Conservation (phyloP, 2,113 vertebrate genomes). For the Pitta sordida region DNA sequence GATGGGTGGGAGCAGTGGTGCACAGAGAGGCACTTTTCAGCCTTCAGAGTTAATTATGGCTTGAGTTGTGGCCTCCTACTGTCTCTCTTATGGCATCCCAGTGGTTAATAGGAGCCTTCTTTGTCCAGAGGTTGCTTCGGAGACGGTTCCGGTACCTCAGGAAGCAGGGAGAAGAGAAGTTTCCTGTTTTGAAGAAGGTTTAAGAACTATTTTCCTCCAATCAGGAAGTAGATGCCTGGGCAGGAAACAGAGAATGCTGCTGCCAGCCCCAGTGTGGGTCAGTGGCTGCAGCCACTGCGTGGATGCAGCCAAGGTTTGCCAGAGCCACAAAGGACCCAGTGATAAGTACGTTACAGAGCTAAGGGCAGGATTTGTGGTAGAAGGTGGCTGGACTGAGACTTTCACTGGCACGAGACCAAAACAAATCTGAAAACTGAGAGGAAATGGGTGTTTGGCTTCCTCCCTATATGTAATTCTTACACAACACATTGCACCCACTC, state of each 20-base stretch:
- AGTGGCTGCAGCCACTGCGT: neutral
- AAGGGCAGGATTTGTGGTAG: conserved; percentile 18
- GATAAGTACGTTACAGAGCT: neutral
- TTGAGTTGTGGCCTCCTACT: neutral
- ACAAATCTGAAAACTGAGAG: conserved; percentile 43
- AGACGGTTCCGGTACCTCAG: conserved; percentile 93
- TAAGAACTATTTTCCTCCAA: conserved; percentile 89
- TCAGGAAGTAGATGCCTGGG: conserved; percentile 81
- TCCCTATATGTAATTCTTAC: conserved; percentile 22
- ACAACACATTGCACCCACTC: conserved; percentile 13
- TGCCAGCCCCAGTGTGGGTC: conserved; percentile 58
- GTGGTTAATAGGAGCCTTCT: conserved; percentile 83
- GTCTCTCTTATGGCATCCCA: conserved; percentile 37
- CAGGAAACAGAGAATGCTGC: conserved; percentile 83
- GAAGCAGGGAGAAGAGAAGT: conserved; percentile 90
- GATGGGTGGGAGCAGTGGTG: neutral
- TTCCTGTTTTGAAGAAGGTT: conserved; percentile 98
- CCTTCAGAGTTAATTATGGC: neutral
- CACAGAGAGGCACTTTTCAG: neutral
- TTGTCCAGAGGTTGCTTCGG: conserved; percentile 90
- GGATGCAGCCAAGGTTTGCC: neutral
- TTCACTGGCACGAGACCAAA: conserved; percentile 6
- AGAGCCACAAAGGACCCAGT: neutral
- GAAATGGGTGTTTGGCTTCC: conserved; percentile 67
- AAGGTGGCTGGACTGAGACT: conserved; percentile 29